These are phyloP conservation scores for Brachionus rubens DNA, from an alignment of 1,140 invertebrate genomes.

Conservation along the genomic window DNA sequence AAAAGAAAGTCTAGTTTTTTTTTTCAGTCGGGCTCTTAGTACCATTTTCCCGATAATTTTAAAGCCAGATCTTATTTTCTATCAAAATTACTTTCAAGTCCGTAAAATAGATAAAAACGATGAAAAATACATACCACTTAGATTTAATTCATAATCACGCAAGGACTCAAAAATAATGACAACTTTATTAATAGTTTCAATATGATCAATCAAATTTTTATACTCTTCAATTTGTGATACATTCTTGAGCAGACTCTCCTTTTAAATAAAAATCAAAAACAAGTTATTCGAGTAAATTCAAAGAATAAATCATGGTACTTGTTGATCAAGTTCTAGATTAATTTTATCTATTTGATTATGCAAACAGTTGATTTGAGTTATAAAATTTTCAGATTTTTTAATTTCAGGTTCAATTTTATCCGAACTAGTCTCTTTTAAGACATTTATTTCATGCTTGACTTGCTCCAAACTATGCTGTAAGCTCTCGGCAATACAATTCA, in stretches of 20 bases:
- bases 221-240: constrained; percentile 39
- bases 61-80: no score
- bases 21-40: no score
- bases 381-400: constrained; percentile 34
- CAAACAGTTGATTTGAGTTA: constrained; percentile 7
- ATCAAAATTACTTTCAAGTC: not conserved
- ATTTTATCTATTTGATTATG: constrained; percentile 33
- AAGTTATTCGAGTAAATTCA: not conserved
- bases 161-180: not conserved
- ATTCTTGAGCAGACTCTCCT: constrained; percentile 18
- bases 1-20: no score
- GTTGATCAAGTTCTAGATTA: constrained; percentile 24
- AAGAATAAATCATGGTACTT: not conserved
- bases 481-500: not conserved
- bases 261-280: not conserved
- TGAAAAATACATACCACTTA: constrained; percentile 4
- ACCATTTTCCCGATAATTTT: no score
- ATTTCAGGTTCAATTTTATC: constrained; percentile 37
- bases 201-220: constrained; percentile 25
- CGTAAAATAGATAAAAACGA: not conserved
- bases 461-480: not conserved
- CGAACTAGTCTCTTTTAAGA: not conserved
- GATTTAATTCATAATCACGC: not conserved
- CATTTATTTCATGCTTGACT: constrained; percentile 19
- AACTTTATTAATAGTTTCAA: constrained; percentile 18